These are phyloP conservation scores for Manis javanica DNA, from an alignment of 2,797 vertebrate species.

Conservation along the genomic window DNA sequence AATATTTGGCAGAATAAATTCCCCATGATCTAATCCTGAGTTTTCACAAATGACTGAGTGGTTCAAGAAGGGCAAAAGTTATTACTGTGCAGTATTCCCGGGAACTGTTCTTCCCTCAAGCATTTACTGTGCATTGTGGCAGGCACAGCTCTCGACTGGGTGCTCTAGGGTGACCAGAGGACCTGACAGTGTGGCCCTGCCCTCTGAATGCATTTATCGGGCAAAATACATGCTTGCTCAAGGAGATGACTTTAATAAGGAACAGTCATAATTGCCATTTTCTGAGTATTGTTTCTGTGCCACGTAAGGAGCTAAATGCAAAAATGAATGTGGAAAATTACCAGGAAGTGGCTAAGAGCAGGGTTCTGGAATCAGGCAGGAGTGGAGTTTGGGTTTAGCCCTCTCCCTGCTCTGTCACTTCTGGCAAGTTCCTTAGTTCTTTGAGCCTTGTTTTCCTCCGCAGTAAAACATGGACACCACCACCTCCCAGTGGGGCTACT, in stretches of 20 bases:
- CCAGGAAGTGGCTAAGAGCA: background rate
- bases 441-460: background rate
- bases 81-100: background rate
- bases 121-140: background rate
- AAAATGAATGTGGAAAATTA: too few species aligned
- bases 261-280: fast-evolving
- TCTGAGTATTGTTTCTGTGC: background rate
- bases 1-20: background rate
- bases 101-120: background rate
- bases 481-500: background rate
- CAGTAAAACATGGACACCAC: background rate
- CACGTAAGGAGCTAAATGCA: background rate
- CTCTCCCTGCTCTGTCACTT: background rate
- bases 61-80: background rate
- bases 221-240: background rate
- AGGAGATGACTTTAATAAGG: background rate
- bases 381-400: background rate
- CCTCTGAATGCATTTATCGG: background rate
- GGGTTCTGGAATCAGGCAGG: background rate
- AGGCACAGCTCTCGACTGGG: background rate
- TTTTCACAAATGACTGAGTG: background rate
- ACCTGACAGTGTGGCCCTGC: background rate
- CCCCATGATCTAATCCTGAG: background rate
- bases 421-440: background rate
- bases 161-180: background rate